phyloP scores from a whole-genome alignment of 2,113 vertebrate species.

The Phaethornis superciliosus region DNA sequence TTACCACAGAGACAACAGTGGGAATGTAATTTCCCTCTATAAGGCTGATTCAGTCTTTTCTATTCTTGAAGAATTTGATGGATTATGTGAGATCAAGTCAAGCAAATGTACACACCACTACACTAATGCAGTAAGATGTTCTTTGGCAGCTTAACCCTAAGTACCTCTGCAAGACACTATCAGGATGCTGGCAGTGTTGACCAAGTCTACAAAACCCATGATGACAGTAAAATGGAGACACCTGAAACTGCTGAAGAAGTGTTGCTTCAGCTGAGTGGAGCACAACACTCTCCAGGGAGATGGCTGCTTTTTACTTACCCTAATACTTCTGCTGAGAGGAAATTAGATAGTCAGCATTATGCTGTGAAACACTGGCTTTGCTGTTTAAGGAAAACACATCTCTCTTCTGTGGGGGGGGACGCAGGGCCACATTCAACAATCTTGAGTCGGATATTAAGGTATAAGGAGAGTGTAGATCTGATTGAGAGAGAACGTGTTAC shows the following conservation, averaged over 20 bases:
- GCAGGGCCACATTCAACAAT: not conserved
- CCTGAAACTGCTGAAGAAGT: not conserved
- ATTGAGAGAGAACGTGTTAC: not conserved
- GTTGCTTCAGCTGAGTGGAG: not conserved
- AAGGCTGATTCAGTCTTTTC: not conserved
- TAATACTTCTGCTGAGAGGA: not conserved
- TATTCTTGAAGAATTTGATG: constrained; percentile 20
- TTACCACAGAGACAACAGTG: not conserved
- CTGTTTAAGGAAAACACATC: not conserved
- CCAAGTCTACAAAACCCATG: not conserved
- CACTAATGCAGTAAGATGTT: not conserved
- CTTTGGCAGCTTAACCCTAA: not conserved
- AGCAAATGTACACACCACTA: not conserved
- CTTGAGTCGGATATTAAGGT: not conserved
- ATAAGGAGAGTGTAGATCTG: not conserved
- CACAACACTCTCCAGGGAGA: not conserved
- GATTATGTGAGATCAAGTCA: constrained; percentile 26
- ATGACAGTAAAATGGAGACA: not conserved
- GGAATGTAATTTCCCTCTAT: constrained; percentile 26
- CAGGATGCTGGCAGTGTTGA: not conserved
- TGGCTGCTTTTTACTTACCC: not conserved
- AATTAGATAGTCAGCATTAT: not conserved
- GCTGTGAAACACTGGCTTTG: not conserved
- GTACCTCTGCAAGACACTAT: not conserved
- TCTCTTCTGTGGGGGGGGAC: not conserved